phyloP scores from a whole-genome alignment of 2,888 invertebrate species.

The Oligia strigilis region DNA sequence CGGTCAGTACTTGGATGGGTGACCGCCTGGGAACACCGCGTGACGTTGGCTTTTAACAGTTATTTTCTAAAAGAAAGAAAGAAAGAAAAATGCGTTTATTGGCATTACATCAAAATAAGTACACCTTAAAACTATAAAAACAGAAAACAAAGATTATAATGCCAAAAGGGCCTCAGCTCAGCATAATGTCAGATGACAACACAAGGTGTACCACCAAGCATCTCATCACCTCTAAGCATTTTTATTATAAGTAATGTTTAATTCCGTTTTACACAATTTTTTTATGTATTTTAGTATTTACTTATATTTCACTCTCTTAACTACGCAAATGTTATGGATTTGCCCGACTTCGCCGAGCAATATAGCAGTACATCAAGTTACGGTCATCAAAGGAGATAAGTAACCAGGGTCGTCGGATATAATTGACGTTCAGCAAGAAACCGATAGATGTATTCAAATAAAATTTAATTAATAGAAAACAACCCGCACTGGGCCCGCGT shows the following conservation, averaged over 20 bases:
- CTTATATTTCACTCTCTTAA: no score
- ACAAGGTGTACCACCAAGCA: no score
- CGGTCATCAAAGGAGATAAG: background rate
- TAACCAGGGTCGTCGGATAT: background rate
- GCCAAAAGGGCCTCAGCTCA: no score
- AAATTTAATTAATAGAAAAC: background rate
- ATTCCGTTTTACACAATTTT: background rate
- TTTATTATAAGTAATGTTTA: background rate
- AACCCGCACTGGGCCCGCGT: background rate
- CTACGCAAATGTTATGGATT: background rate
- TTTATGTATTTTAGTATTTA: background rate
- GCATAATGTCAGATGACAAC: no score
- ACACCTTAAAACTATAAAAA: no score
- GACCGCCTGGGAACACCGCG: conserved; percentile 86
- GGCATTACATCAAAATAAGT: no score
- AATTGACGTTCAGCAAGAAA: background rate
- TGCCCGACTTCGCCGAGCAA: background rate
- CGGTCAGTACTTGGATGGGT: conserved; percentile 88
- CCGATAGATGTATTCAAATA: background rate
- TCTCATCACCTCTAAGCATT: no score
- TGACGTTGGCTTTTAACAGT: conserved; percentile 73
- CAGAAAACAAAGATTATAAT: no score
- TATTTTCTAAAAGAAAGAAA: no score
- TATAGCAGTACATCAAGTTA: background rate
- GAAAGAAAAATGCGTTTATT: no score